Percentiles rank a stretch among this genome's conserved stretches.
Conservation (phyloP, 2,888 invertebrate genomes). For the Melipona beecheii region DNA sequence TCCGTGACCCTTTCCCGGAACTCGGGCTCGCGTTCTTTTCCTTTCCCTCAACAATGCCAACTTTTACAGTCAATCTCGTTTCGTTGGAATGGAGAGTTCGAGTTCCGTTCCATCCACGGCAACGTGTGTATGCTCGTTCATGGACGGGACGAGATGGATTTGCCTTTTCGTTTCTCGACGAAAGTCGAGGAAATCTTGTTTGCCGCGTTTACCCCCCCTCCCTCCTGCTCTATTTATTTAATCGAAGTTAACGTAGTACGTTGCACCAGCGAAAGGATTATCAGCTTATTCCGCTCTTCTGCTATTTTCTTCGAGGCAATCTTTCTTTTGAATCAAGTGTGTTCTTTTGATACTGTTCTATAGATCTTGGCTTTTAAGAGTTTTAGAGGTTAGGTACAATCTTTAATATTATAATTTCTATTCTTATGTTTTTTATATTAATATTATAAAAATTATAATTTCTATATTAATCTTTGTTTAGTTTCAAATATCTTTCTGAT, state of each 20-base stretch:
- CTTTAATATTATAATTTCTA: too few relatives aligned
- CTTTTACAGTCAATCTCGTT: slow-evolving; percentile 66
- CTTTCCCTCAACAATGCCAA: slow-evolving; percentile 51
- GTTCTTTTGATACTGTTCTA: too few relatives aligned
- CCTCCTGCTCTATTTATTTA: background rate
- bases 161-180: slow-evolving; percentile 20
- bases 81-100: slow-evolving; percentile 49
- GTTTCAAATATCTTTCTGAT: too few relatives aligned
- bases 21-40: slow-evolving; percentile 19
- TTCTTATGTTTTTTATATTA: too few relatives aligned
- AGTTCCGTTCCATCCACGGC: slow-evolving; percentile 31
- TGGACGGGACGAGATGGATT: slow-evolving; percentile 29
- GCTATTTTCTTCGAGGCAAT: too few relatives aligned
- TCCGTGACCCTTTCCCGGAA: slow-evolving; percentile 39
- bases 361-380: too few relatives aligned
- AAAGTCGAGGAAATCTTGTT: slow-evolving; percentile 32
- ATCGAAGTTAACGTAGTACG: background rate
- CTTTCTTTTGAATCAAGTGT: too few relatives aligned
- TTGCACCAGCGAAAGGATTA: background rate
- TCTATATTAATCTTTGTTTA: too few relatives aligned
- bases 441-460: too few relatives aligned
- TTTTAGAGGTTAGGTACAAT: too few relatives aligned
- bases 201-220: background rate
- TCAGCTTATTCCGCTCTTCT: background rate
- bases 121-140: slow-evolving; percentile 13